Percentiles rank a stretch among this genome's conserved stretches.
Conservation (phyloP, 1,140 invertebrate species). For the Antheraea pernyi region DNA sequence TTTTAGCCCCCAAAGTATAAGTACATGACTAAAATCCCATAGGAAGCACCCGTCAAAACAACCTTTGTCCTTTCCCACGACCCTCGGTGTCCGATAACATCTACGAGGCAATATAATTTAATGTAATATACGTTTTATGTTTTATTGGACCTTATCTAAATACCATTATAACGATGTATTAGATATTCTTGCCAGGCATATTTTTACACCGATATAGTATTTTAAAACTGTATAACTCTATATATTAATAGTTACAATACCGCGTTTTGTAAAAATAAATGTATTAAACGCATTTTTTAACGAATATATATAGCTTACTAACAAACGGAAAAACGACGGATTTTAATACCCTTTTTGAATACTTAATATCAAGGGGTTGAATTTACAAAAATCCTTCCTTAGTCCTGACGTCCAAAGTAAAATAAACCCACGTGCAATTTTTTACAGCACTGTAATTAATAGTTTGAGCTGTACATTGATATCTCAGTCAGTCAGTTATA, state of each 20-base stretch:
- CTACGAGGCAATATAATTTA: constrained; percentile 27
- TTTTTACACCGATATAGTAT: neutral
- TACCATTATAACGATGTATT: neutral
- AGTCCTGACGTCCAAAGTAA: too few species aligned
- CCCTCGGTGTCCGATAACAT: constrained; percentile 25
- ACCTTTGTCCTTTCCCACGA: constrained; percentile 23
- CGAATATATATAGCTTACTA: too few species aligned
- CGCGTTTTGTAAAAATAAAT: too few species aligned
- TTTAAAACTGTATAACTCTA: constrained; percentile 7
- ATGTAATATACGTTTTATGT: constrained; percentile 13
- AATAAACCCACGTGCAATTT: too few species aligned
- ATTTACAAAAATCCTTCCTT: too few species aligned
- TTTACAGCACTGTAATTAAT: too few species aligned
- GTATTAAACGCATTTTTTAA: too few species aligned
- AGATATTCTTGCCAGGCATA: neutral
- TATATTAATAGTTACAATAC: neutral
- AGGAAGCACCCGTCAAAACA: neutral
- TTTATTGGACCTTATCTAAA: constrained; percentile 4
- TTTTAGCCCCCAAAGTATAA: neutral
- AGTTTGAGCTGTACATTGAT: too few species aligned
- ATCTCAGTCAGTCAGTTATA: too few species aligned
- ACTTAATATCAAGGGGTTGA: too few species aligned
- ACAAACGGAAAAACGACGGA: too few species aligned
- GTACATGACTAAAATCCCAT: neutral
- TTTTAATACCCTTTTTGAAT: too few species aligned